Conservation (phyloP, 2,797 vertebrate species). For the Macropus fuliginosus region DNA sequence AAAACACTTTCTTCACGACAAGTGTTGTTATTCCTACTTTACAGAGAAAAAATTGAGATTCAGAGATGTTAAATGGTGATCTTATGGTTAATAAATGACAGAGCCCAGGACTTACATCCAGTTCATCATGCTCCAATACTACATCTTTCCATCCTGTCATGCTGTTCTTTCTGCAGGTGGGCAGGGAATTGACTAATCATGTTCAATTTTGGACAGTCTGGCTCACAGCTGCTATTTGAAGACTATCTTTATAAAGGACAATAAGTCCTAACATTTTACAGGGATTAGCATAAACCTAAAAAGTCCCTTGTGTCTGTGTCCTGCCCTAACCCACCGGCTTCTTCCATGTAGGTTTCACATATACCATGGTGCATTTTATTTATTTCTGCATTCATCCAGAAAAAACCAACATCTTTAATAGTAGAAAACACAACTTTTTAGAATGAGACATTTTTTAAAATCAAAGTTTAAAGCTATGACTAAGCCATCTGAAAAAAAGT, state of each 20-base stretch:
- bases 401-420: conserved; percentile 21
- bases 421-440: background rate
- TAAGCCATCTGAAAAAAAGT: conserved; percentile 45
- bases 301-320: conserved; percentile 31
- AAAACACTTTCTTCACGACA: background rate
- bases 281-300: conserved; percentile 20
- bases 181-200: conserved; percentile 18
- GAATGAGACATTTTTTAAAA: conserved; percentile 37
- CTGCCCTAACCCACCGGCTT: conserved; percentile 1
- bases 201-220: conserved; percentile 49
- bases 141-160: background rate
- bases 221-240: conserved; percentile 23
- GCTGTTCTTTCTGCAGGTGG: background rate
- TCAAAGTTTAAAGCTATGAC: conserved; percentile 39
- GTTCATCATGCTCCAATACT: background rate
- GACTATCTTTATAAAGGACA: background rate
- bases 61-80: background rate
- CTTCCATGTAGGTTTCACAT: background rate
- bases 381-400: conserved; percentile 23
- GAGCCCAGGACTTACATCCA: background rate
- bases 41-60: background rate
- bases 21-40: background rate
- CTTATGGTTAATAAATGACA: background rate
- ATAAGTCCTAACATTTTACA: conserved; percentile 14
- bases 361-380: background rate